These are phyloP conservation scores for Nasua narica DNA, from an alignment of 2,797 vertebrate genomes.

Conservation along the genomic window DNA sequence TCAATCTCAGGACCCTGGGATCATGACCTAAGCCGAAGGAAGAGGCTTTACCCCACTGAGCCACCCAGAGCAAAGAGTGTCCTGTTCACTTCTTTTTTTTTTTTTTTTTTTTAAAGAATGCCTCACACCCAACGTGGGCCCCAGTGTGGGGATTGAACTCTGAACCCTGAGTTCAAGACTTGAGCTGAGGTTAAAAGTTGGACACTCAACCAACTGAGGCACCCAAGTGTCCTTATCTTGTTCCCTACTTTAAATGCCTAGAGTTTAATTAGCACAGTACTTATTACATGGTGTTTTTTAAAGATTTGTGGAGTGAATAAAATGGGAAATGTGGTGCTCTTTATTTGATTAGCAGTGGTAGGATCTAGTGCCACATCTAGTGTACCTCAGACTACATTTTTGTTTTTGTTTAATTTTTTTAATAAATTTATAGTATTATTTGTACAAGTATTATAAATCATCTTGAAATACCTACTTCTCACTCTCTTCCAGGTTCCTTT, in stretches of 20 bases:
- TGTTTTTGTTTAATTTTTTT: neutral
- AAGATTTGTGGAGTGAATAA: neutral
- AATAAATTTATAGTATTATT: neutral
- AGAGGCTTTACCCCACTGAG: too few species aligned
- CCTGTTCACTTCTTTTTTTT: neutral
- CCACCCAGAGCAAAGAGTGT: too few species aligned
- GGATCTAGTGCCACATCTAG: neutral
- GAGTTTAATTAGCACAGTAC: neutral
- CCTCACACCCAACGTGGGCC: neutral
- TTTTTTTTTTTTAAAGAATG: neutral
- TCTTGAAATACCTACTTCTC: constrained; percentile 1
- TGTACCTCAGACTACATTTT: neutral
- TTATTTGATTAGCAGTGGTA: neutral
- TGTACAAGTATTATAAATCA: neutral
- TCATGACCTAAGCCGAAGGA: too few species aligned
- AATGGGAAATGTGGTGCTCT: neutral
- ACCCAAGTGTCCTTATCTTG: neutral
- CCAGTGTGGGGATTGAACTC: neutral
- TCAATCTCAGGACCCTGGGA: too few species aligned
- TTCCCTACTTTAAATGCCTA: neutral
- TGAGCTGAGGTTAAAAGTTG: neutral
- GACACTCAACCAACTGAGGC: neutral
- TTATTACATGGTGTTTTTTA: neutral
- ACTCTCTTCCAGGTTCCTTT: constrained; percentile 91
- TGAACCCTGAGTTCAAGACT: neutral